phyloP scores from a whole-genome alignment of 2,797 vertebrate species.

The Gallirallus australis region DNA sequence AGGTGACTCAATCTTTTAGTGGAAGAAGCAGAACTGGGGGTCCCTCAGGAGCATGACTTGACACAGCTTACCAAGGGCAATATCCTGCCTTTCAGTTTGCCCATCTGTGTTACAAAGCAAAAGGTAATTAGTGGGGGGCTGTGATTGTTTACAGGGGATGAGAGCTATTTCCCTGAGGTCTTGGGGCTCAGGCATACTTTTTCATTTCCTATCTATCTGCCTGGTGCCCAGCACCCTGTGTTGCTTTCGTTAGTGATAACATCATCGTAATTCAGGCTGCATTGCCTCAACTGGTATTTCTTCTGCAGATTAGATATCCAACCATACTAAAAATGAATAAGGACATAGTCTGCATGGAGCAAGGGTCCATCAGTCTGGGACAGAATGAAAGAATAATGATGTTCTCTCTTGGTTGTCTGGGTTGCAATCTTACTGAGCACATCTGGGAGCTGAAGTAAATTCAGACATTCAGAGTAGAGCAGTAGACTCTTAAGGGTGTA shows the following conservation, averaged over 20 bases:
- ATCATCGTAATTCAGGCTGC: neutral
- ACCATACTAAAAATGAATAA: neutral
- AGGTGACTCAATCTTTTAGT: neutral
- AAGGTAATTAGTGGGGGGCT: neutral
- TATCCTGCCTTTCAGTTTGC: neutral
- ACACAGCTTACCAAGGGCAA: neutral
- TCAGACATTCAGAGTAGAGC: neutral
- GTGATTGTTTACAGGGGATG: neutral
- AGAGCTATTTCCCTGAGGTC: neutral
- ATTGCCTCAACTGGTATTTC: conserved; percentile 1
- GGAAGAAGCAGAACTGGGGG: neutral
- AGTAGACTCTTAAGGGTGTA: neutral
- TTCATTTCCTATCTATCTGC: neutral
- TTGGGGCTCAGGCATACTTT: neutral
- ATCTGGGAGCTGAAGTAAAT: neutral
- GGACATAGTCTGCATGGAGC: neutral
- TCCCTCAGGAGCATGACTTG: neutral
- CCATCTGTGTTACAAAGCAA: neutral
- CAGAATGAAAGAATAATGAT: neutral
- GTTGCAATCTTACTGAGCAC: neutral
- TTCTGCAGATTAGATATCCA: neutral
- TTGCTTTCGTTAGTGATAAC: neutral
- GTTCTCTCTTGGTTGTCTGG: neutral
- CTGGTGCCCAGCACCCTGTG: neutral
- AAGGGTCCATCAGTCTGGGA: neutral